Base-by-base conservation (phyloP, 2,888 invertebrate genomes). In the Parnassius orleans region DNA sequence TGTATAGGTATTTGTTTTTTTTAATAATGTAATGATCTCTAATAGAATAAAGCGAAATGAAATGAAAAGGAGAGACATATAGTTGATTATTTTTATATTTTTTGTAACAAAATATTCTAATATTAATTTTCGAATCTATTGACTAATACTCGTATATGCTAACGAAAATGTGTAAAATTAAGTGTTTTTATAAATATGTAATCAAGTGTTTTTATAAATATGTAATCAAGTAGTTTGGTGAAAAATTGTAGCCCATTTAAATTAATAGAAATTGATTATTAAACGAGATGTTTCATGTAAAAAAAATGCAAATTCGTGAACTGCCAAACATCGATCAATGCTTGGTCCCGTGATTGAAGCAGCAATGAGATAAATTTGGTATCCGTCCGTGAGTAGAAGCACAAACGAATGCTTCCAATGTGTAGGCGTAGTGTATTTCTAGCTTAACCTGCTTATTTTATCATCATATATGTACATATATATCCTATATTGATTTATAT, bases 381-480 rank as follows among this genome's bases (percentile, higher is more conserved):
- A 53, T 63, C 60, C 57, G 54, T 59, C 58, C 51, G 58, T 59
- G 55, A 60, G 63, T 56, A 56, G 54, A 54, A 46, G 59, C 52
- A 51, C 55, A 56, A 52, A 55, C 46, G 55, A 63, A 58, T 53
- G 59, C 63, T 63, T 52, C 55, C 55, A 62, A 59, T 46, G 54
- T 47, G 58, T 63, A 63, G 63, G 56, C 59, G 55, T 59, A 63
- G 59, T 55, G 56, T 59, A 59, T 59, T 59, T 63, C 51, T 52
- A 63, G 59, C 55, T 63, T 63, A 60, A 53, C 59, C 59, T 42
- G 59, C 59, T 63, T 59, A 58, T 58, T 54, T 48, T 59, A 63
- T 55, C 47, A 51, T 15, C 33, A 33, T 47, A 54, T 44, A 19
- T 19, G 19, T 19, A 55, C 42, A 46, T 52, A 57, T 59, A n/a